Evolutionary conservation across 2,797 vertebrate genomes (phyloP).

Genomic region (Eulemur rubriventer): DNA sequence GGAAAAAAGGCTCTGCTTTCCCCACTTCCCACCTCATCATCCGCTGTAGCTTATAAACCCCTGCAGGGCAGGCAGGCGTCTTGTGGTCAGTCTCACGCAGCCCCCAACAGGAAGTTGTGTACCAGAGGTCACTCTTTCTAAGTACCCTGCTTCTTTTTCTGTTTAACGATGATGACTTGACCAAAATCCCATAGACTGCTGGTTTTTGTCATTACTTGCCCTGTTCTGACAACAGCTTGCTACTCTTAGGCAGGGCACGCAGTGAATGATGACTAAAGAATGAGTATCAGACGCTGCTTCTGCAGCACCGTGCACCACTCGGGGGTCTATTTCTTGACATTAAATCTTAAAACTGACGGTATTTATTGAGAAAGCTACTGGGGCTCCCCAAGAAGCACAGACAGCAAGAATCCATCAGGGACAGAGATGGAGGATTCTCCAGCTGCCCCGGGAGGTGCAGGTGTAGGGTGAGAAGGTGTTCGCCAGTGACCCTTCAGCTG

Average conservation of each 20-base stretch:
- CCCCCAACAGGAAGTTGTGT: not conserved
- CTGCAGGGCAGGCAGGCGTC: not conserved
- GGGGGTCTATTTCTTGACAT: slow-evolving; percentile 70
- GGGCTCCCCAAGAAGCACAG: slow-evolving; percentile 73
- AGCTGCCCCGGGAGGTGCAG: slow-evolving; percentile 61
- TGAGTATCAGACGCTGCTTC: accelerated
- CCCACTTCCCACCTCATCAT: too few species aligned
- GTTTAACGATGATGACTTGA: not conserved
- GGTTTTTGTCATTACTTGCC: not conserved
- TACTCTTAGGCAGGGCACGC: not conserved
- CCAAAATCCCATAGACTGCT: not conserved
- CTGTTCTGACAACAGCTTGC: too few species aligned
- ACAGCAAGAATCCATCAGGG: slow-evolving; percentile 72
- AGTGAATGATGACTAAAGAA: not conserved
- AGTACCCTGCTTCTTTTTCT: not conserved
- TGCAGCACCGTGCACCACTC: not conserved
- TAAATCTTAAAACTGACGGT: slow-evolving; percentile 74
- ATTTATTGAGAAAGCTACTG: slow-evolving; percentile 76
- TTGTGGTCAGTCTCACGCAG: not conserved
- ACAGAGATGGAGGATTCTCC: slow-evolving; percentile 66
- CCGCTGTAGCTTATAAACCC: not conserved
- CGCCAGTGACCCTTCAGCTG: slow-evolving; percentile 31
- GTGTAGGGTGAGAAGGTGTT: not conserved
- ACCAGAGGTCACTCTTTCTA: not conserved
- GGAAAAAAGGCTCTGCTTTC: not conserved